These are phyloP conservation scores for Nymphalis io DNA, from an alignment of 1,140 invertebrate species.

Conservation along the genomic window DNA sequence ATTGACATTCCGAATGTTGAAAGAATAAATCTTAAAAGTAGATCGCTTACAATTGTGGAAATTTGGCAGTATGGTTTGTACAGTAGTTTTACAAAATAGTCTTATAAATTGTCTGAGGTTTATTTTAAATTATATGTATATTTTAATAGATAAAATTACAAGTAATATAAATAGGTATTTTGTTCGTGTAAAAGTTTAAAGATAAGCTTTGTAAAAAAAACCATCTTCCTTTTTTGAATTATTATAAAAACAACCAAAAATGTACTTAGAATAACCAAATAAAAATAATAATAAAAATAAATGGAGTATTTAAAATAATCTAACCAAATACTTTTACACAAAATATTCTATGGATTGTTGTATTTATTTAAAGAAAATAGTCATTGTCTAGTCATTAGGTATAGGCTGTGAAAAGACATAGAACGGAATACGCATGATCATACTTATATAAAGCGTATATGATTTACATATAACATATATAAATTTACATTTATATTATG, in stretches of 20 bases:
- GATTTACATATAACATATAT: not conserved
- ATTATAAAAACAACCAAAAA: not conserved
- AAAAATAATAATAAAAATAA: too few relatives aligned
- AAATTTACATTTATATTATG: too few relatives aligned
- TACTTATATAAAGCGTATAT: not conserved
- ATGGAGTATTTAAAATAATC: not conserved
- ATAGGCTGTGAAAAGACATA: slow-evolving; percentile 75
- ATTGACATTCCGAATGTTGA: slow-evolving; percentile 1
- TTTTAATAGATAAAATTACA: too few relatives aligned
- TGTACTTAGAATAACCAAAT: not conserved
- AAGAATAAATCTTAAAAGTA: not conserved
- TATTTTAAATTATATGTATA: not conserved
- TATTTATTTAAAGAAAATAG: slow-evolving; percentile 38
- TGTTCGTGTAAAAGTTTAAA: too few relatives aligned
- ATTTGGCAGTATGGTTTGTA: too few relatives aligned
- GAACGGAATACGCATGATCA: slow-evolving; percentile 7
- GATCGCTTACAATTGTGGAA: not conserved
- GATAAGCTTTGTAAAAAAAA: too few relatives aligned
- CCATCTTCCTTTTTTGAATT: not conserved
- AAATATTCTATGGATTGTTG: not conserved
- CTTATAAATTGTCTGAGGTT: not conserved
- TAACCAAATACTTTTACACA: not conserved
- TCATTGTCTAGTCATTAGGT: slow-evolving; percentile 70
- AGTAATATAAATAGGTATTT: too few relatives aligned
- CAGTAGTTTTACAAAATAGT: too few relatives aligned